phyloP scores from a whole-genome alignment of 2,113 vertebrate genomes.

The Corythaeola cristata region DNA sequence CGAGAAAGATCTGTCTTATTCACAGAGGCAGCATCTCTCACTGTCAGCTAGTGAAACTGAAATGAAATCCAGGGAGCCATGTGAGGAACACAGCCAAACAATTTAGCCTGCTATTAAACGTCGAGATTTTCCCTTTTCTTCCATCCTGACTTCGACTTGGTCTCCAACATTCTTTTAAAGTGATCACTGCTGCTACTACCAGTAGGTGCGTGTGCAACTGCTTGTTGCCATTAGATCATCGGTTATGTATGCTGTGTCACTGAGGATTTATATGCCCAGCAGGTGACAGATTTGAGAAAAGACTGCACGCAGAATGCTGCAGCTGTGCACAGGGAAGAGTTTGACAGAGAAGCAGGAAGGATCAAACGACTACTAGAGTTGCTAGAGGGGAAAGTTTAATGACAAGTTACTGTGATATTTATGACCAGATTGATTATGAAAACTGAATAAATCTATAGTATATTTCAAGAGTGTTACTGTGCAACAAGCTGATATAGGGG shows the following conservation, averaged over 20 bases:
- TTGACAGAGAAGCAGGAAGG: not conserved
- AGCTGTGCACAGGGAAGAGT: not conserved
- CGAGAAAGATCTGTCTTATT: not conserved
- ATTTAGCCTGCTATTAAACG: not conserved
- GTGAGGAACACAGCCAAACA: not conserved
- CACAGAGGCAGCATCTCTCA: not conserved
- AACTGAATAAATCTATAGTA: constrained; percentile 28
- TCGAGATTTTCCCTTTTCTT: not conserved
- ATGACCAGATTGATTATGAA: constrained; percentile 43
- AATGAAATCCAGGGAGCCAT: not conserved
- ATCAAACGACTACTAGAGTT: not conserved
- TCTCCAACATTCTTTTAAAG: not conserved
- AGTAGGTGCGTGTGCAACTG: not conserved
- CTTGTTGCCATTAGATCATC: not conserved
- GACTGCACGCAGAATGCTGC: not conserved
- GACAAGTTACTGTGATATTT: constrained; percentile 48
- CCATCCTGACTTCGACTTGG: not conserved
- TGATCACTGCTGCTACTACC: not conserved
- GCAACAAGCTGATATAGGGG: not conserved
- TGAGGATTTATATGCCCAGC: not conserved
- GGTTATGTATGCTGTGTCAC: fast-evolving
- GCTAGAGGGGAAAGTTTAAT: constrained; percentile 50
- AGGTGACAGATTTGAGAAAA: not conserved
- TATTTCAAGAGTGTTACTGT: constrained; percentile 9
- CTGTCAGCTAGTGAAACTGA: not conserved